Percentiles rank a stretch among this genome's conserved stretches.
Evolutionary conservation across 2,113 vertebrate species (phyloP).

Genomic region (Sylvilagus bachmani): DNA sequence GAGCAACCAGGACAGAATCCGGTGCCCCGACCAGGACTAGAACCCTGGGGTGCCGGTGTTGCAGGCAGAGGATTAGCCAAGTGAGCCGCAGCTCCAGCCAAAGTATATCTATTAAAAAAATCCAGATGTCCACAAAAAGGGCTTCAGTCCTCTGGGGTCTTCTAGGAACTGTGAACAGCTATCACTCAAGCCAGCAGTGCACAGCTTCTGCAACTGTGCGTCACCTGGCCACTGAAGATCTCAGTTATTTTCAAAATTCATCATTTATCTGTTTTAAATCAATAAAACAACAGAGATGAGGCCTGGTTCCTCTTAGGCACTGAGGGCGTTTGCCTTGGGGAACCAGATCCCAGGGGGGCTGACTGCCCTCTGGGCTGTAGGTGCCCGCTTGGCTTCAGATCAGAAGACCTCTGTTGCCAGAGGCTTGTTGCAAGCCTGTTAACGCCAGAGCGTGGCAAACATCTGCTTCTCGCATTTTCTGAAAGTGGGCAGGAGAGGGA

Average conservation of each 20-base stretch:
- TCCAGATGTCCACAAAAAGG: background rate
- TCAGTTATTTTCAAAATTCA: background rate
- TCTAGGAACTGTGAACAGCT: slow-evolving; percentile 21
- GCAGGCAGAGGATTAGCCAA: too few species aligned
- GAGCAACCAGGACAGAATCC: too few species aligned
- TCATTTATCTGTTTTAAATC: background rate
- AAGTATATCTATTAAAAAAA: slow-evolving; percentile 19
- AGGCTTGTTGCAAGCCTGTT: background rate
- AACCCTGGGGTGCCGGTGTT: too few species aligned
- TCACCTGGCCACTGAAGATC: background rate
- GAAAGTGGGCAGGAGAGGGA: background rate
- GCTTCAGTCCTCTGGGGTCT: background rate
- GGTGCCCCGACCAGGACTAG: too few species aligned
- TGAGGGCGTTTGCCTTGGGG: background rate
- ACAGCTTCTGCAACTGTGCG: background rate
- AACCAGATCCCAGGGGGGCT: background rate
- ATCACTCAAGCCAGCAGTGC: background rate
- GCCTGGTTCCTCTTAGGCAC: background rate
- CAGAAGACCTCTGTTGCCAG: background rate
- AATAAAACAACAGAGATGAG: background rate
- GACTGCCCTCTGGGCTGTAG: background rate
- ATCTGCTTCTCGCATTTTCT: slow-evolving; percentile 3
- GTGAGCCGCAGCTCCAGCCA: background rate
- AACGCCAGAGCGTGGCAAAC: background rate
- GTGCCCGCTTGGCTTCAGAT: background rate